A percentile compares a stretch with the other conserved stretches of the same genome.
Conservation (phyloP, 1,140 invertebrate species). For the Drosophila busckii region DNA sequence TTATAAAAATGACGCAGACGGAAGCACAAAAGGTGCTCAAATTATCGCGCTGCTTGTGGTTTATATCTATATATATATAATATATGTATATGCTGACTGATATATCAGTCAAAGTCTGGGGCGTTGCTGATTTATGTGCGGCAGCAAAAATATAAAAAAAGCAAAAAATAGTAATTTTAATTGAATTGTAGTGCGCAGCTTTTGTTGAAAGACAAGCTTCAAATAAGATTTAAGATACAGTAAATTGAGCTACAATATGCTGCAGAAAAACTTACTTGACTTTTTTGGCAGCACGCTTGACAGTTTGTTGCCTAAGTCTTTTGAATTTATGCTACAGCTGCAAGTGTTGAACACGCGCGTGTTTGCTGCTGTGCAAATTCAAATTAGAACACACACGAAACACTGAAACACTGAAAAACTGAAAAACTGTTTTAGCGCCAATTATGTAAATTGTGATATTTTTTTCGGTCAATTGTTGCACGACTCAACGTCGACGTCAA, state of each 20-base stretch:
- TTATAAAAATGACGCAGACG: slow-evolving; percentile 36
- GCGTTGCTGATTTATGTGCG: slow-evolving; percentile 49
- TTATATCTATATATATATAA: slow-evolving; percentile 3
- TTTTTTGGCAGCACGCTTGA: too few species aligned
- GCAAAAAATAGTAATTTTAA: slow-evolving; percentile 56
- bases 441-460: slow-evolving; percentile 69
- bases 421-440: slow-evolving; percentile 52
- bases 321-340: slow-evolving; percentile 24
- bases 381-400: slow-evolving; percentile 62
- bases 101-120: slow-evolving; percentile 46
- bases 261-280: too few species aligned
- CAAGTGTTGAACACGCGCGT: slow-evolving; percentile 30
- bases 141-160: too few species aligned
- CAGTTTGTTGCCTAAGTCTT: slow-evolving; percentile 20
- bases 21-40: slow-evolving; percentile 24
- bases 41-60: slow-evolving; percentile 18
- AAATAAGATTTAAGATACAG: slow-evolving; percentile 43
- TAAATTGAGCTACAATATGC: slow-evolving; percentile 39
- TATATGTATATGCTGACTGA: background rate
- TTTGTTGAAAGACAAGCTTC: slow-evolving; percentile 48
- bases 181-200: slow-evolving; percentile 57
- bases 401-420: too few species aligned
- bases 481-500: too few species aligned
- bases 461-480: slow-evolving; percentile 73
- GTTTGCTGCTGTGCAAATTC: slow-evolving; percentile 53